Evolutionary conservation across 2,888 invertebrate species (phyloP).

Genomic region (Merodon equestris): DNA sequence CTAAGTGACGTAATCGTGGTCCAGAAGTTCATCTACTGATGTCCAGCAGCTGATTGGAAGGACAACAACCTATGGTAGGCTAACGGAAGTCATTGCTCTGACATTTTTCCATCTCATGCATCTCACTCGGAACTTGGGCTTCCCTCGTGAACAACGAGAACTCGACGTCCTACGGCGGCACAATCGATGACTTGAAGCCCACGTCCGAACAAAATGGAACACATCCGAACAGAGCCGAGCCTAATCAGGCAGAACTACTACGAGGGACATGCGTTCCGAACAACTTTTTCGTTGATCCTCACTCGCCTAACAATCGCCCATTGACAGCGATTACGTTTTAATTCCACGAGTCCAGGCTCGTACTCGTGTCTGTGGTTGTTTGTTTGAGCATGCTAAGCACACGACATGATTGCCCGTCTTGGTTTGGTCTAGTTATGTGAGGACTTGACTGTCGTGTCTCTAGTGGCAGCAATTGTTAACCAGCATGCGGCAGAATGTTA

Average conservation of each 20-base stretch:
- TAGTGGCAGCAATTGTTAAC: constrained; percentile 54
- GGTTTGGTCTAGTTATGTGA: constrained; percentile 61
- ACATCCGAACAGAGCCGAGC: constrained; percentile 28
- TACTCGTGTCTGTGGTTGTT: not conserved
- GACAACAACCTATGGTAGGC: constrained; percentile 46
- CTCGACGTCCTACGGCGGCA: constrained; percentile 39
- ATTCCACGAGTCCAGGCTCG: constrained; percentile 11
- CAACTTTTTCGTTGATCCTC: constrained; percentile 48
- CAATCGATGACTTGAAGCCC: constrained; percentile 29
- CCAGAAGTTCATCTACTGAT: no score
- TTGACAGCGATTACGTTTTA: constrained; percentile 64
- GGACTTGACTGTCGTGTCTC: constrained; percentile 30
- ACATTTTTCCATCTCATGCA: constrained; percentile 15
- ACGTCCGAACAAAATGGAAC: constrained; percentile 41
- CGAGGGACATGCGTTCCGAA: constrained; percentile 42
- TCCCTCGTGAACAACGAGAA: no score
- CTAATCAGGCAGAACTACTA: constrained; percentile 58
- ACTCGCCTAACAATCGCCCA: constrained; percentile 38
- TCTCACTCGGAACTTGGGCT: constrained; percentile 24
- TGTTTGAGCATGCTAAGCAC: constrained; percentile 3
- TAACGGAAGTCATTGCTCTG: constrained; percentile 53
- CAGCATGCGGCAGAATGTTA: constrained; percentile 49
- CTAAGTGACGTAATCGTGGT: constrained; percentile 22
- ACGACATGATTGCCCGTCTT: constrained; percentile 41
- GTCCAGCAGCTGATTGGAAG: not conserved